Conservation (phyloP, 1,140 invertebrate genomes). For the Saccostrea echinata region DNA sequence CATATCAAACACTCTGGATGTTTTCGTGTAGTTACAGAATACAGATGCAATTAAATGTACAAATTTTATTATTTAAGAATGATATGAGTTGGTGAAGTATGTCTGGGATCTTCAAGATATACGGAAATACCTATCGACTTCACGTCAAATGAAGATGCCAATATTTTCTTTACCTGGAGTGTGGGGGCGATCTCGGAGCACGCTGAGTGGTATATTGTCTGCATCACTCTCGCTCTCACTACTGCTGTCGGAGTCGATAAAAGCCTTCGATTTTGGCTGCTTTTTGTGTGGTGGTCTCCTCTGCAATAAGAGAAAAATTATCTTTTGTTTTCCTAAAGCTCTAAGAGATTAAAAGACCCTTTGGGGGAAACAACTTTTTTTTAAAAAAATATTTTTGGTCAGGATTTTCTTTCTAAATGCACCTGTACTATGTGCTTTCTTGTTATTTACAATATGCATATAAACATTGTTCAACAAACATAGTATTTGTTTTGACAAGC, state of each 20-base stretch:
- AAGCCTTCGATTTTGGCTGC: conserved; percentile 16
- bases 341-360: no score
- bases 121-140: conserved; percentile 3
- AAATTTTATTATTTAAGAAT: background rate
- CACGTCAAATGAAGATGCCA: background rate
- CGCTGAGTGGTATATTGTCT: conserved; percentile 72
- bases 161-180: conserved; percentile 64
- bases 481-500: no score
- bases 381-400: no score
- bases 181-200: conserved; percentile 63
- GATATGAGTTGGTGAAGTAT: background rate
- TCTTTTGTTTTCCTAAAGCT: no score
- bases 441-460: no score
- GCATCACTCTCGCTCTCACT: conserved; percentile 67
- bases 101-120: background rate
- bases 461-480: no score
- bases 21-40: background rate
- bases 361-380: no score
- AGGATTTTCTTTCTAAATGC: no score
- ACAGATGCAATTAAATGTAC: background rate
- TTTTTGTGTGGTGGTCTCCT: conserved; percentile 18
- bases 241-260: conserved; percentile 27
- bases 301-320: background rate
- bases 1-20: background rate
- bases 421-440: no score